phyloP scores from a whole-genome alignment of 2,888 invertebrate species.

The Drosophila kambysellisi region DNA sequence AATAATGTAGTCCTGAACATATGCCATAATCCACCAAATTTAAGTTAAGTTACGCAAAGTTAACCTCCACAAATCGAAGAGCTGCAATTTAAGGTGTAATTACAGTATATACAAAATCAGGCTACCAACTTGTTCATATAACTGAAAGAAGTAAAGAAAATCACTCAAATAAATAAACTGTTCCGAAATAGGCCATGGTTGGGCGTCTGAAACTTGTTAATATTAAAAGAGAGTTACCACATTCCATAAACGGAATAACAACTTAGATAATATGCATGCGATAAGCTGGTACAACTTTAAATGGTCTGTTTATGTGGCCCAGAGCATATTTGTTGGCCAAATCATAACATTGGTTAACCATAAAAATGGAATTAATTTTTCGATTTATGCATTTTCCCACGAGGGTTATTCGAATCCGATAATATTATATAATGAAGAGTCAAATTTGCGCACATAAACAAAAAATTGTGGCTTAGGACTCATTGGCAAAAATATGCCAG shows the following conservation, averaged over 20 bases:
- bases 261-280: neutral
- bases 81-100: neutral
- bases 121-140: neutral
- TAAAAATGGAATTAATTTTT: conserved; percentile 30
- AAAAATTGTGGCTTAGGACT: conserved; percentile 15
- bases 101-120: neutral
- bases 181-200: neutral
- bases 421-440: conserved; percentile 47
- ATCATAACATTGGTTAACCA: conserved; percentile 26
- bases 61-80: neutral
- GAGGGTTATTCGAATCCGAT: conserved; percentile 14
- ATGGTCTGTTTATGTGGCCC: conserved; percentile 17
- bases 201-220: neutral
- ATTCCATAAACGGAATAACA: neutral
- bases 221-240: neutral
- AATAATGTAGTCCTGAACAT: neutral
- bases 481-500: conserved; percentile 24
- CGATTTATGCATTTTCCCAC: conserved; percentile 31
- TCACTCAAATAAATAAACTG: neutral
- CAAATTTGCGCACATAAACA: conserved; percentile 48
- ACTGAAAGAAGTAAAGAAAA: neutral
- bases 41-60: neutral
- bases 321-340: conserved; percentile 9
- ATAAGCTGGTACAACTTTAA: conserved; percentile 14
- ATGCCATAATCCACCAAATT: neutral